phyloP scores from a whole-genome alignment of 2,888 invertebrate species.

The Neocrepidodera transversa region DNA sequence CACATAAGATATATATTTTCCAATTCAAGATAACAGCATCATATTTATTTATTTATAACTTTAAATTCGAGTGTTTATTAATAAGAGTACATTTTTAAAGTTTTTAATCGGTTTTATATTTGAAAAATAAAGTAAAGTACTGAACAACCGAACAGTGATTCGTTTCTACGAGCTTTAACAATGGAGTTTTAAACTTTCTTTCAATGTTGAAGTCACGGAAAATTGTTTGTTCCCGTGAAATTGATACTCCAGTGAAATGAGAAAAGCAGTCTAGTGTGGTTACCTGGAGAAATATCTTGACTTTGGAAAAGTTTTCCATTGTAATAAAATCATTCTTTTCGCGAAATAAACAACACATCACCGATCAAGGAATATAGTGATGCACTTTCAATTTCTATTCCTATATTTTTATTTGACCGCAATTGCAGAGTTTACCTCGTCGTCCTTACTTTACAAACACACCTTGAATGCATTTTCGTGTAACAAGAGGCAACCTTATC shows the following conservation, averaged over 20 bases:
- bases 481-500: constrained; percentile 10
- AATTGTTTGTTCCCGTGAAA: neutral
- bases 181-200: neutral
- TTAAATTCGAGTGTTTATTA: no score
- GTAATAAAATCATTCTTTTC: neutral
- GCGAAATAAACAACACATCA: neutral
- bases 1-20: no score
- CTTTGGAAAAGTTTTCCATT: neutral
- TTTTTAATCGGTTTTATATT: neutral
- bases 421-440: neutral
- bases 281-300: neutral
- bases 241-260: neutral
- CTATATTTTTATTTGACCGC: constrained; percentile 1
- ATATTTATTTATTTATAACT: no score
- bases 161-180: neutral
- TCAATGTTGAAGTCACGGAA: constrained; percentile 1
- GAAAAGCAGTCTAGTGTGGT: neutral
- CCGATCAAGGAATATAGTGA: neutral
- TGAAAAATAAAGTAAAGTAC: neutral
- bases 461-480: constrained; percentile 14
- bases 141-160: neutral
- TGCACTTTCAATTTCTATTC: neutral
- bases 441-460: constrained; percentile 3
- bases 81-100: neutral
- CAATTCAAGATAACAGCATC: no score